Evolutionary conservation across 2,888 invertebrate genomes (phyloP).

Genomic region (Lissocephala sabroskyi): DNA sequence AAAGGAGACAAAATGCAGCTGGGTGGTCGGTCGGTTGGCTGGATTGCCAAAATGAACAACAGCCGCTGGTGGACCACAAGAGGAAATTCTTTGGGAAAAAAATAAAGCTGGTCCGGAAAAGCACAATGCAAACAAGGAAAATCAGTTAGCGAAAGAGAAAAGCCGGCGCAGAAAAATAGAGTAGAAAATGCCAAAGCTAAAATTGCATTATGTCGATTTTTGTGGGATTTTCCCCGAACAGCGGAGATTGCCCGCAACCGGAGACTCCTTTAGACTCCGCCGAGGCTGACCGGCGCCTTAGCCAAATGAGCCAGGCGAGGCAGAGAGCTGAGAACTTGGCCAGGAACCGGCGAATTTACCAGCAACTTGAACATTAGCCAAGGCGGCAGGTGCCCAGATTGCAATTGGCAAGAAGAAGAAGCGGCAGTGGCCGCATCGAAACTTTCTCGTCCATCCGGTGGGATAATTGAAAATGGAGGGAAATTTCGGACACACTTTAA

Average conservation of each 20-base stretch:
- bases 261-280: background rate
- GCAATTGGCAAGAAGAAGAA: background rate
- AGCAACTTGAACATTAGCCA: constrained; percentile 10
- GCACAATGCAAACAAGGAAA: too few relatives aligned
- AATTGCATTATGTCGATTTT: constrained; percentile 60
- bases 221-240: constrained; percentile 34
- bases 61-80: too few relatives aligned
- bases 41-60: constrained; percentile 31
- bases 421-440: too few relatives aligned
- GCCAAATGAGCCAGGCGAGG: constrained; percentile 11
- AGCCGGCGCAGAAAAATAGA: constrained; percentile 25
- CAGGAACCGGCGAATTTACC: constrained; percentile 19
- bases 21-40: too few relatives aligned
- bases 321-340: constrained; percentile 24
- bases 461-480: too few relatives aligned
- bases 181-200: too few relatives aligned
- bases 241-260: too few relatives aligned
- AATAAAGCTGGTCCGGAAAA: background rate
- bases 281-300: constrained; percentile 6
- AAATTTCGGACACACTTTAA: constrained; percentile 18
- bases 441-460: too few relatives aligned
- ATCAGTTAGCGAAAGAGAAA: too few relatives aligned
- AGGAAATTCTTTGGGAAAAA: too few relatives aligned
- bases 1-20: too few relatives aligned
- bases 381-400: background rate